These are phyloP conservation scores for Dasyprocta punctata DNA, from an alignment of 2,113 vertebrate species.

Conservation along the genomic window DNA sequence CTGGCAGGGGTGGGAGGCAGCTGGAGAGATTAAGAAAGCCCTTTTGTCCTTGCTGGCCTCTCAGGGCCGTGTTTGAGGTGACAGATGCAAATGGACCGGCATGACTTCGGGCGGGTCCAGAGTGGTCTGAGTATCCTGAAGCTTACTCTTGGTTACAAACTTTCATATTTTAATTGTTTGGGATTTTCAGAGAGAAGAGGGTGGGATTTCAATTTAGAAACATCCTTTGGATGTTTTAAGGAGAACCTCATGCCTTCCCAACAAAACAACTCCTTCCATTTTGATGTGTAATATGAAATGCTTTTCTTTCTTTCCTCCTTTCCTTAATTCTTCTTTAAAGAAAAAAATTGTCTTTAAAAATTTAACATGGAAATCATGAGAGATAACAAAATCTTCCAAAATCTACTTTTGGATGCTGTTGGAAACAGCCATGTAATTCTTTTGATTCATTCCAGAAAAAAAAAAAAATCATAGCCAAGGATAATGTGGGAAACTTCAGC, in stretches of 20 bases:
- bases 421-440: conserved; percentile 16
- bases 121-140: conserved; percentile 5
- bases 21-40: conserved; percentile 67
- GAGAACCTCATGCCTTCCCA: not conserved
- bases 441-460: not conserved
- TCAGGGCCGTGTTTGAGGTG: conserved; percentile 34
- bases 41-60: conserved; percentile 56
- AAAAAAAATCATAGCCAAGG: not conserved
- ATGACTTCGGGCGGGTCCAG: conserved; percentile 18
- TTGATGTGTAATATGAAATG: not conserved
- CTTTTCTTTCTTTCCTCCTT: not conserved
- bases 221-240: not conserved
- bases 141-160: not conserved
- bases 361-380: not conserved
- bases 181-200: conserved; percentile 9
- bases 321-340: not conserved
- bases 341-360: conserved; percentile 23
- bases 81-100: conserved; percentile 61
- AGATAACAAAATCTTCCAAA: conserved; percentile 20
- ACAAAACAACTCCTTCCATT: conserved; percentile 34
- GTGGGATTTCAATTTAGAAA: conserved; percentile 2
- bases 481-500: conserved; percentile 61
- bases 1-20: conserved; percentile 61
- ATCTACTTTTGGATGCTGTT: conserved; percentile 41
- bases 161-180: conserved; percentile 33